Conservation (phyloP, 1,140 invertebrate species). For the Notospermus geniculatus region DNA sequence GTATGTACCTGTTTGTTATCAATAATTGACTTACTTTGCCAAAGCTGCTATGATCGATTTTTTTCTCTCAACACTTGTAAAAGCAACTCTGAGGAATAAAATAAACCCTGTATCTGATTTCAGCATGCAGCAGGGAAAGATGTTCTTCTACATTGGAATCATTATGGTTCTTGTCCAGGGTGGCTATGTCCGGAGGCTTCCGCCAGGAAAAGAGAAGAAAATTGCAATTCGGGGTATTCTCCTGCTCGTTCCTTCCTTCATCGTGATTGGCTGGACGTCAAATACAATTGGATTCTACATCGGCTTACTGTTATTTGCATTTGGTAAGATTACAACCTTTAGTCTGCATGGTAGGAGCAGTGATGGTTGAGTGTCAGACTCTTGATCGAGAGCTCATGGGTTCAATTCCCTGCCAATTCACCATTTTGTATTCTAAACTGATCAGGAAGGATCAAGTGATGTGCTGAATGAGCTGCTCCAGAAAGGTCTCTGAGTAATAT, state of each 20-base stretch:
- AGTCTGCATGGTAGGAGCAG: no score
- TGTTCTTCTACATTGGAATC: constrained; percentile 92
- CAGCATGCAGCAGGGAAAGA: constrained; percentile 95
- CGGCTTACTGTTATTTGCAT: constrained; percentile 83
- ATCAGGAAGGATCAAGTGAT: no score
- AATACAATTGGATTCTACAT: constrained; percentile 66
- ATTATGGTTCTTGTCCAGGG: constrained; percentile 92
- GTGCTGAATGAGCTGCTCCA: no score
- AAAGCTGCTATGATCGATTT: no score
- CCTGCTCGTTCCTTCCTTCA: constrained; percentile 83
- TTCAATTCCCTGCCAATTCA: no score
- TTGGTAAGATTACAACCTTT: constrained; percentile 69
- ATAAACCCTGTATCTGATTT: constrained; percentile 27
- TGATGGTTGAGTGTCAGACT: background rate
- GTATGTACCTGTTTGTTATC: no score
- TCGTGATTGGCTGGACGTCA: constrained; percentile 76
- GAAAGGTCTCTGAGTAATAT: no score
- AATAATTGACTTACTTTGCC: no score
- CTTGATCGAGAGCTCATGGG: no score
- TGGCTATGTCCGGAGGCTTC: constrained; percentile 77
- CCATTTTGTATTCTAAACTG: no score
- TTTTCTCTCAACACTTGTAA: no score
- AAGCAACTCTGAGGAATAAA: no score
- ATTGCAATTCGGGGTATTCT: constrained; percentile 77
- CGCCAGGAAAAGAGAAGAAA: constrained; percentile 71